These are phyloP conservation scores for Lissocephala sabroskyi DNA, from an alignment of 2,888 invertebrate species.

Conservation along the genomic window DNA sequence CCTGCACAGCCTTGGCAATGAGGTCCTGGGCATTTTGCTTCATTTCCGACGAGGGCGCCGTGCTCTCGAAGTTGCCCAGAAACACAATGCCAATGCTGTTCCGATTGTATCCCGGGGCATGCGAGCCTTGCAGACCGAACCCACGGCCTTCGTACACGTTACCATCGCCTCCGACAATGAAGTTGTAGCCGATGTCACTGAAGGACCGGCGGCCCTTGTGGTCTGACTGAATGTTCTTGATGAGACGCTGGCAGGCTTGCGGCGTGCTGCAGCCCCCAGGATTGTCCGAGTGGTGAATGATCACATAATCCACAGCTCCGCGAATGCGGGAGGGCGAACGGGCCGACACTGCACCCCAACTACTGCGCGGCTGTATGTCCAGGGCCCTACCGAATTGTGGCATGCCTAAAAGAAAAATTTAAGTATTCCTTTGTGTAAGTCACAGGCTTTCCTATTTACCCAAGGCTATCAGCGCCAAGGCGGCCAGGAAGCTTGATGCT, in stretches of 20 bases:
- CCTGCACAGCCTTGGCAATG: slow-evolving; percentile 76
- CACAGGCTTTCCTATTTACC: slow-evolving; percentile 41
- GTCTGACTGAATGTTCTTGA: slow-evolving; percentile 78
- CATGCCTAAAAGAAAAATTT: slow-evolving; percentile 14
- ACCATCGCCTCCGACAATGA: slow-evolving; percentile 83
- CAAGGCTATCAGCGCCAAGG: slow-evolving; percentile 25
- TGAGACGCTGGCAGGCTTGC: slow-evolving; percentile 74
- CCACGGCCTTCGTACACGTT: slow-evolving; percentile 81
- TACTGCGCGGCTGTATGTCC: slow-evolving; percentile 66
- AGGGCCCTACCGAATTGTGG: slow-evolving; percentile 27
- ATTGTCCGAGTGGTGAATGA: slow-evolving; percentile 82
- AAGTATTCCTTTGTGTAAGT: slow-evolving; percentile 2
- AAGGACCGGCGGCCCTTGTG: slow-evolving; percentile 77
- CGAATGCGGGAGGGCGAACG: slow-evolving; percentile 71
- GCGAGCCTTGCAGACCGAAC: slow-evolving; percentile 80
- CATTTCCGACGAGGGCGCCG: slow-evolving; percentile 76
- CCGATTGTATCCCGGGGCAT: slow-evolving; percentile 79
- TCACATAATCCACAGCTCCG: slow-evolving; percentile 77
- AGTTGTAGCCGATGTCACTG: slow-evolving; percentile 82
- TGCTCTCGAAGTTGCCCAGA: slow-evolving; percentile 74
- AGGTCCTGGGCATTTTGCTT: slow-evolving; percentile 76
- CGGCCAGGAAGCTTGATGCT: slow-evolving; percentile 26
- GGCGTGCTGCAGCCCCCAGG: slow-evolving; percentile 76
- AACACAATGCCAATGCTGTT: slow-evolving; percentile 81
- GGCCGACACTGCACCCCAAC: slow-evolving; percentile 76